Evolutionary conservation across 2,113 vertebrate species (phyloP).

Genomic region (Corythornis cristatus): DNA sequence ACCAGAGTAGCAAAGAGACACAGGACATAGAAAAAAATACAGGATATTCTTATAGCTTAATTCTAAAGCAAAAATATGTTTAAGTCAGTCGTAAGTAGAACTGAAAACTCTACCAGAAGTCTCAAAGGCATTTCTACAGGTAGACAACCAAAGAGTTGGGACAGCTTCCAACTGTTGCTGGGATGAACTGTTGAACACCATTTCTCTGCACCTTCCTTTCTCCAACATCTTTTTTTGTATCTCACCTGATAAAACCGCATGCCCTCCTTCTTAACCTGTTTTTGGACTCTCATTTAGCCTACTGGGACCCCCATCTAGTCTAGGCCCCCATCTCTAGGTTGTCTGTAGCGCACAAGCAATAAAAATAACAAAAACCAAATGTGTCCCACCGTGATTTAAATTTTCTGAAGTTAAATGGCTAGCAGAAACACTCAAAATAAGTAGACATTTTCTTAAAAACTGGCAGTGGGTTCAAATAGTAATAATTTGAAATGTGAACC

Average conservation of each 20-base stretch:
- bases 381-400: fast-evolving
- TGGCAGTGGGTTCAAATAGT: neutral
- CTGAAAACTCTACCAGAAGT: neutral
- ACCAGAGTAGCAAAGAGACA: neutral
- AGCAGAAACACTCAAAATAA: neutral
- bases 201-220: neutral
- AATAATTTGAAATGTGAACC: neutral
- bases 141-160: neutral
- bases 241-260: neutral
- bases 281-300: neutral
- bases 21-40: fast-evolving
- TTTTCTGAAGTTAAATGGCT: neutral
- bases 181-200: neutral
- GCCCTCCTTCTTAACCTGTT: neutral
- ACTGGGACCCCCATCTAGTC: neutral
- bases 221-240: neutral
- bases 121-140: neutral
- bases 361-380: neutral
- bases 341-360: neutral
- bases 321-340: neutral
- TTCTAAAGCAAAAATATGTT: neutral
- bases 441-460: neutral
- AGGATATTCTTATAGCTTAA: neutral
- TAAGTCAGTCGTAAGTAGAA: neutral
- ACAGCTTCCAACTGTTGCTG: neutral